A percentile compares a stretch with the other conserved stretches of the same genome.
phyloP scores from a whole-genome alignment of 2,888 invertebrate genomes.

The Therioaphis trifolii region DNA sequence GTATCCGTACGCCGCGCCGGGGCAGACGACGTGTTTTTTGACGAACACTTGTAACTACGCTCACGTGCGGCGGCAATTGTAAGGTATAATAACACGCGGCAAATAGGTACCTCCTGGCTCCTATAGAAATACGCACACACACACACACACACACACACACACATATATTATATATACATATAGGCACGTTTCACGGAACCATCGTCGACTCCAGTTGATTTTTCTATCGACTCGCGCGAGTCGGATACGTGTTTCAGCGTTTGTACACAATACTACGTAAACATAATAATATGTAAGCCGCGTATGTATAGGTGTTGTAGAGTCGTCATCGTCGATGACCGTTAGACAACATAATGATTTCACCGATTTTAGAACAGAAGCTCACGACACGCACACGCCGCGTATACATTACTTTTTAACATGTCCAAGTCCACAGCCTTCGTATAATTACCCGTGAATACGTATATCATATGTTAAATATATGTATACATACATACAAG shows the following conservation, averaged over 20 bases:
- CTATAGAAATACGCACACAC: no score
- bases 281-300: no score
- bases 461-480: background rate
- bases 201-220: background rate
- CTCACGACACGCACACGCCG: constrained; percentile 33
- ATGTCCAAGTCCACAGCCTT: background rate
- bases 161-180: background rate
- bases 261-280: no score
- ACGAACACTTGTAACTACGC: background rate
- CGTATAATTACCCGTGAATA: background rate
- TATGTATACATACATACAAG: no score
- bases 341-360: constrained; percentile 32
- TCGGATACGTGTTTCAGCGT: no score
- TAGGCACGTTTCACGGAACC: background rate
- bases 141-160: no score
- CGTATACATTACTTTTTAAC: no score
- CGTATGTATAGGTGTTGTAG: background rate
- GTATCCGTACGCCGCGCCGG: background rate
- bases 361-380: constrained; percentile 21
- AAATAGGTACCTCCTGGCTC: no score
- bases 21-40: background rate
- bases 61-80: background rate
- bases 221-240: background rate
- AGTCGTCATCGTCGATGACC: background rate
- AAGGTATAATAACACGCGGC: background rate